Evolutionary conservation across 2,797 vertebrate species (phyloP).

Genomic region (Sebastiscus tertius): DNA sequence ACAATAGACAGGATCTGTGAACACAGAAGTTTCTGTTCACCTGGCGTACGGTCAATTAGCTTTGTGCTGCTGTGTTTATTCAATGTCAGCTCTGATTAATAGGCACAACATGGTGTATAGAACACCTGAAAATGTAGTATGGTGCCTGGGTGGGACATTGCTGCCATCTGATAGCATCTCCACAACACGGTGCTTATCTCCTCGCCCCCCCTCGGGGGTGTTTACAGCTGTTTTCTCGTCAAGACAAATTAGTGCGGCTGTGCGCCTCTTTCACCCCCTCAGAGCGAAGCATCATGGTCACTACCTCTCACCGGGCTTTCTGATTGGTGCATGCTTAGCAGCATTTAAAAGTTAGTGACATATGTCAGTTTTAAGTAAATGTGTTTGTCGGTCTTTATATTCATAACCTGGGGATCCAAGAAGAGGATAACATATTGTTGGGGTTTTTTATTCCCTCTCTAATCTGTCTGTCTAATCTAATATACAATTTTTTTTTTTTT

Average conservation of each 20-base stretch:
- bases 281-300: slow-evolving; percentile 49
- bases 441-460: slow-evolving; percentile 61
- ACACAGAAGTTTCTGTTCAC: slow-evolving; percentile 55
- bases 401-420: slow-evolving; percentile 37
- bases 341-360: slow-evolving; percentile 17
- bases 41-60: slow-evolving; percentile 73
- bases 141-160: slow-evolving; percentile 72
- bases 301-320: slow-evolving; percentile 17
- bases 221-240: slow-evolving; percentile 81
- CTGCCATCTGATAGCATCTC: slow-evolving; percentile 78
- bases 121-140: slow-evolving; percentile 72
- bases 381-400: slow-evolving; percentile 54
- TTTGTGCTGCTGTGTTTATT: slow-evolving; percentile 70
- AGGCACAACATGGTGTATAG: slow-evolving; percentile 61
- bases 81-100: slow-evolving; percentile 78
- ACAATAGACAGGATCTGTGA: slow-evolving; percentile 39
- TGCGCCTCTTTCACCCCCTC: slow-evolving; percentile 54
- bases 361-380: slow-evolving; percentile 51
- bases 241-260: slow-evolving; percentile 76
- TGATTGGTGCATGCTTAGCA: slow-evolving; percentile 1
- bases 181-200: slow-evolving; percentile 72
- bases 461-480: slow-evolving; percentile 79
- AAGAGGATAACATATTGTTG: slow-evolving; percentile 71
- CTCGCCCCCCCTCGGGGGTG: slow-evolving; percentile 43
- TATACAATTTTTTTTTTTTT: slow-evolving; percentile 61